Percentiles rank a stretch among this genome's conserved stretches.
phyloP scores from a whole-genome alignment of 2,888 invertebrate species.

The Syrphus vitripennis region DNA sequence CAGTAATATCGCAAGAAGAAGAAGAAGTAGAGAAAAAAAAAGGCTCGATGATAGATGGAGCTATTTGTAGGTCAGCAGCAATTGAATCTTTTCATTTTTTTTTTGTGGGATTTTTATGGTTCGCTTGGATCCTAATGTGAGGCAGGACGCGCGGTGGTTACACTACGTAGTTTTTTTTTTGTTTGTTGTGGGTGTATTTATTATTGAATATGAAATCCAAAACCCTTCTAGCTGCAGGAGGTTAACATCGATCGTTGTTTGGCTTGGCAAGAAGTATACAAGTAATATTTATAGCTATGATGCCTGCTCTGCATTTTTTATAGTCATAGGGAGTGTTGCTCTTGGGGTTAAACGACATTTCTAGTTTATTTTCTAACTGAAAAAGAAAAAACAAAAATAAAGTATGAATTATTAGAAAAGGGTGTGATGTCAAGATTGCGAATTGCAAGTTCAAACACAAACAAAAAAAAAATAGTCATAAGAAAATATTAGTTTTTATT shows the following conservation, averaged over 20 bases:
- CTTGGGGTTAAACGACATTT: slow-evolving; percentile 43
- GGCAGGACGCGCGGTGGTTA: not conserved
- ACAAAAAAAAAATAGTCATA: not conserved
- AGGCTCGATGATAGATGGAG: slow-evolving; percentile 51
- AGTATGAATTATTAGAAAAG: slow-evolving; percentile 6
- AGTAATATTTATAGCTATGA: slow-evolving; percentile 58
- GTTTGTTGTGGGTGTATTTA: not conserved
- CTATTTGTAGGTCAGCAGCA: slow-evolving; percentile 68
- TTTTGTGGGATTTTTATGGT: slow-evolving; percentile 23
- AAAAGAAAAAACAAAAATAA: not conserved
- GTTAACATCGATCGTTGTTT: slow-evolving; percentile 28
- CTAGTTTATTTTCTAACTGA: not conserved
- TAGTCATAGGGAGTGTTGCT: not conserved
- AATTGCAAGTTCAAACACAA: not conserved
- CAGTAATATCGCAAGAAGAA: not conserved
- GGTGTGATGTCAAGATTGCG: not conserved
- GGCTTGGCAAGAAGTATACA: not conserved
- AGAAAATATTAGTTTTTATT: not conserved
- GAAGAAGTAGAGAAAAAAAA: not conserved
- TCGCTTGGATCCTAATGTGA: slow-evolving; percentile 8
- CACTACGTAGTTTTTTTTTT: not conserved
- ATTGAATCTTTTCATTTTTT: slow-evolving; percentile 48
- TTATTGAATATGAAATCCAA: slow-evolving; percentile 64
- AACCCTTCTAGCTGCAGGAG: slow-evolving; percentile 40
- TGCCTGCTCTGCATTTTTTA: slow-evolving; percentile 54